A percentile compares a stretch with the other conserved stretches of the same genome.
Evolutionary conservation across 1,140 invertebrate genomes (phyloP).

Genomic region (Drosophila sp.): DNA sequence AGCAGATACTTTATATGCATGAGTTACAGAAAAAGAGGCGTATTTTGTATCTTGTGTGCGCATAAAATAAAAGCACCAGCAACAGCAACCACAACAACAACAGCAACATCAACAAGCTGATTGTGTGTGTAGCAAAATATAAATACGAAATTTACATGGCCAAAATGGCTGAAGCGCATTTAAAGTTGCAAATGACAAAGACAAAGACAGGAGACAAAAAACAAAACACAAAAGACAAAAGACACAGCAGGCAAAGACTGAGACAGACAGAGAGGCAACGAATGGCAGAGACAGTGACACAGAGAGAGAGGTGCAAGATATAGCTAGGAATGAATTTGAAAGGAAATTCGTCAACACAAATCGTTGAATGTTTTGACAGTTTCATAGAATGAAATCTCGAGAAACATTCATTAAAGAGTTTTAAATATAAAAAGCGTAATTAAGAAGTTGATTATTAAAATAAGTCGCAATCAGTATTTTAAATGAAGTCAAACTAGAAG

Average conservation of each 20-base stretch:
- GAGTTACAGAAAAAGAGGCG: slow-evolving; percentile 65
- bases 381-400: too few relatives aligned
- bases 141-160: slow-evolving; percentile 52
- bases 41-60: slow-evolving; percentile 55
- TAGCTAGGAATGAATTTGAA: neutral
- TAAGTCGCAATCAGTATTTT: too few relatives aligned
- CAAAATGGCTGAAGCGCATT: slow-evolving; percentile 46
- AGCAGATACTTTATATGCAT: slow-evolving; percentile 67
- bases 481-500: too few relatives aligned
- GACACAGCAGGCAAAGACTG: neutral
- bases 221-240: too few relatives aligned
- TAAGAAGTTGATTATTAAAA: neutral
- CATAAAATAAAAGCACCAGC: slow-evolving; percentile 40
- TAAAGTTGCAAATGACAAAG: slow-evolving; percentile 12
- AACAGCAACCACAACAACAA: slow-evolving; percentile 28
- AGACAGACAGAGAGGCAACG: neutral
- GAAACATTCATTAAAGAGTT: too few relatives aligned
- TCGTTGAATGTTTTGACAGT: neutral
- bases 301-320: neutral
- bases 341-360: neutral
- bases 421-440: neutral
- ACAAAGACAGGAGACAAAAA: slow-evolving; percentile 4
- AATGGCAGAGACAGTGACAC: neutral
- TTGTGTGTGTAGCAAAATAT: slow-evolving; percentile 44
- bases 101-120: slow-evolving; percentile 6